phyloP scores from a whole-genome alignment of 2,888 invertebrate species.

The Lamproptera curius region DNA sequence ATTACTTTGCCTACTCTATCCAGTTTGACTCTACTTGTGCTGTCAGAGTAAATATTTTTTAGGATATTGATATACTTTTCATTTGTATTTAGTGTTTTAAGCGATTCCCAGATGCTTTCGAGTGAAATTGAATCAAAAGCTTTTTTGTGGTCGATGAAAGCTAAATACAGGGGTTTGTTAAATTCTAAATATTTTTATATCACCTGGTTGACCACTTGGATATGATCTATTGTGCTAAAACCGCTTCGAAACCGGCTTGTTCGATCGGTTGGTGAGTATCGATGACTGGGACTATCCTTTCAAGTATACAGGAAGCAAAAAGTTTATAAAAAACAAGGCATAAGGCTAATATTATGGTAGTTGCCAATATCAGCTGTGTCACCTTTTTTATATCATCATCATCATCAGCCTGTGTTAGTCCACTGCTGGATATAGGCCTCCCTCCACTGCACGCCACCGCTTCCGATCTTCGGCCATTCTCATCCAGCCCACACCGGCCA shows the following conservation, averaged over 20 bases:
- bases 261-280: slow-evolving; percentile 15
- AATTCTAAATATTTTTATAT: slow-evolving; percentile 22
- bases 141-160: slow-evolving; percentile 23
- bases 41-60: slow-evolving; percentile 11
- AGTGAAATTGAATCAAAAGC: slow-evolving; percentile 21
- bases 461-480: too few relatives aligned
- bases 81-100: slow-evolving; percentile 6
- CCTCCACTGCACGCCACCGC: too few relatives aligned
- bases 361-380: slow-evolving; percentile 26
- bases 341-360: slow-evolving; percentile 23
- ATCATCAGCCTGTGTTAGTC: too few relatives aligned
- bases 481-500: too few relatives aligned
- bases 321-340: slow-evolving; percentile 14
- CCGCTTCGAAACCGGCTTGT: slow-evolving; percentile 12
- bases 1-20: slow-evolving; percentile 15
- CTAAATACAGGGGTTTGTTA: slow-evolving; percentile 17
- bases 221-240: slow-evolving; percentile 20
- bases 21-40: slow-evolving; percentile 17
- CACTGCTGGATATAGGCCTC: too few relatives aligned
- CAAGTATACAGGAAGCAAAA: slow-evolving; percentile 16
- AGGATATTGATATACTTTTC: slow-evolving; percentile 18
- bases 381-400: slow-evolving; percentile 31
- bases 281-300: slow-evolving; percentile 6
- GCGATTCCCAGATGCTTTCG: slow-evolving; percentile 19
- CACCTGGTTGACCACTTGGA: slow-evolving; percentile 20